Evolutionary conservation across 2,888 invertebrate species (phyloP), one percentile per base, ranked within the genome.

Genomic region (Eupithecia vulgata): DNA sequence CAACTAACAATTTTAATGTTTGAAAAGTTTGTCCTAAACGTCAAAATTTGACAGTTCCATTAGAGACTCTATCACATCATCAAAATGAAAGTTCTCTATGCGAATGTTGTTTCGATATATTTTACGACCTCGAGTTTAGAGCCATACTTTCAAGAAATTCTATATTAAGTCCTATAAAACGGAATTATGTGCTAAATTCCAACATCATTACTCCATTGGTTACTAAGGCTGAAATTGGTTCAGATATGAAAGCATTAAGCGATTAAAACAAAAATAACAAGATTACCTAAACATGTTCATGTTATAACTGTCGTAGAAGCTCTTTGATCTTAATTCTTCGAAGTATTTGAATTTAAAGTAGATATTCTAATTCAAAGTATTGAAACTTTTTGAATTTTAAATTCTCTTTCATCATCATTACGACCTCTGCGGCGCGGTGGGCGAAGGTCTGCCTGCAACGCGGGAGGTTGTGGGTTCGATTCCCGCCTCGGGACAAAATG

Each of bases 201-300:
- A 66, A 67, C 17, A 64, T 68, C 34, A 34, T 8, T n/a, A 7
- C 8, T 48, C 7, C n/a, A n/a, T 48, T 21, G 52, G 52, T 57
- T 25, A 57, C 25, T 57, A 57, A 5, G 17, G 62, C 82, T 83
- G 80, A 80, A 83, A 75, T 73, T 72, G 59, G 74, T 69, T 83
- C 81, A 83, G 81, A 76, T 81, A 73, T 72, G 67, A 77, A 78
- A 76, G 73, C 73, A 75, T 76, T 77, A 70, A 75, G 66, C 76
- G 77, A 81, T 80, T 78, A 79, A 78, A 78, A 81, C 59, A 64
- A 78, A 75, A 80, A 82, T 81, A 81, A 80, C 79, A 81, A 75
- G 78, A 79, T 80, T 68, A 65, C 76, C 76, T 76, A 79, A 79
- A 81, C 78, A 76, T 73, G 71, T 71, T 64, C 0, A 79, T 75